phyloP scores from a whole-genome alignment of 2,797 vertebrate genomes.

The Smutsia gigantea region DNA sequence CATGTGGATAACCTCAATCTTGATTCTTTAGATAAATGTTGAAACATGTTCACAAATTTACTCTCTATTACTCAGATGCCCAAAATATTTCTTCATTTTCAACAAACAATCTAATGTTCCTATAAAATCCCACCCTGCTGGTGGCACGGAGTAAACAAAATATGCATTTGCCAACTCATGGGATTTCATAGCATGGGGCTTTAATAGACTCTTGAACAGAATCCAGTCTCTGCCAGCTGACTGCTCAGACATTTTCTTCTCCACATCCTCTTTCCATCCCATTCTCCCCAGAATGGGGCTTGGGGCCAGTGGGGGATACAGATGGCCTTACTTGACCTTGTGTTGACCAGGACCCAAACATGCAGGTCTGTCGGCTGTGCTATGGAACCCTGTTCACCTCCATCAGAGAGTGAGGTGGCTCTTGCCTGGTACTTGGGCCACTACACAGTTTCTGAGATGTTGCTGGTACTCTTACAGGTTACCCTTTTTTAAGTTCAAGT shows the following conservation, averaged over 20 bases:
- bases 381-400: neutral
- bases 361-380: neutral
- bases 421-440: neutral
- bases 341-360: neutral
- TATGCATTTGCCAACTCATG: neutral
- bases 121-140: neutral
- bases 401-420: neutral
- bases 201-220: neutral
- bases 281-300: neutral
- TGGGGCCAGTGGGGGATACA: neutral
- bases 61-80: neutral
- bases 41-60: neutral
- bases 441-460: neutral
- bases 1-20: neutral
- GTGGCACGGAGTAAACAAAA: neutral
- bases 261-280: too few species aligned
- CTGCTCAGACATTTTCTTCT: neutral
- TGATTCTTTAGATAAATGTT: neutral
- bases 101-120: neutral
- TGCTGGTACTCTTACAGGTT: neutral
- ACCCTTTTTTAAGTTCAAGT: neutral
- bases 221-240: neutral
- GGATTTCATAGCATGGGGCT: neutral
- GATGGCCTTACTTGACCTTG: neutral
- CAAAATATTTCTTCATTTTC: neutral